Evolutionary conservation across 2,888 invertebrate genomes (phyloP).

Genomic region (Zeuzera pyrina): DNA sequence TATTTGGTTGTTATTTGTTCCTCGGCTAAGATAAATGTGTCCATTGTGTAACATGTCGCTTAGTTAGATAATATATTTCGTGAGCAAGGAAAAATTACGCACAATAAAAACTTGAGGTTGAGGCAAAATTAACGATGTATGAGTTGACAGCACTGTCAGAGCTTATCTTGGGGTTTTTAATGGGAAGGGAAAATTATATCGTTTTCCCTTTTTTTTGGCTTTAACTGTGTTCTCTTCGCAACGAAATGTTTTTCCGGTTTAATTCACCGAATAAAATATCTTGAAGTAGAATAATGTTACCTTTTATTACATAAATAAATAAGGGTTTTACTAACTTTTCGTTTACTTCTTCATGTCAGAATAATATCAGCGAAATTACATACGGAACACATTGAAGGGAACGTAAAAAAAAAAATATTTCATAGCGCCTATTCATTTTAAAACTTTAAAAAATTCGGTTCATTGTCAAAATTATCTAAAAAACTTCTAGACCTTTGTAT

Average conservation of each 20-base stretch:
- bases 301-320: too few species aligned
- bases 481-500: too few species aligned
- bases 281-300: too few species aligned
- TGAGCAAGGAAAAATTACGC: slow-evolving; percentile 40
- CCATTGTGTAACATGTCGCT: slow-evolving; percentile 42
- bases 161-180: slow-evolving; percentile 59
- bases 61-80: slow-evolving; percentile 34
- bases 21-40: slow-evolving; percentile 39
- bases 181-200: slow-evolving; percentile 37
- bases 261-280: not conserved
- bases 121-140: slow-evolving; percentile 62
- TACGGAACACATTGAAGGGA: too few species aligned
- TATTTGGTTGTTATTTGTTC: slow-evolving; percentile 11
- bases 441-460: too few species aligned
- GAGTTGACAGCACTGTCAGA: slow-evolving; percentile 52
- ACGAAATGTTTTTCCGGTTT: slow-evolving; percentile 21
- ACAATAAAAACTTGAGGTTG: slow-evolving; percentile 60
- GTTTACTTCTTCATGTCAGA: too few species aligned
- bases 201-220: slow-evolving; percentile 32
- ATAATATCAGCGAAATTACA: too few species aligned
- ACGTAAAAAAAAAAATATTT: too few species aligned
- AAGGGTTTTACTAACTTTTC: too few species aligned
- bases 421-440: too few species aligned
- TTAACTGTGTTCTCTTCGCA: slow-evolving; percentile 40
- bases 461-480: too few species aligned